These are phyloP conservation scores for Parus major DNA, from an alignment of 2,113 vertebrate species.

Conservation along the genomic window DNA sequence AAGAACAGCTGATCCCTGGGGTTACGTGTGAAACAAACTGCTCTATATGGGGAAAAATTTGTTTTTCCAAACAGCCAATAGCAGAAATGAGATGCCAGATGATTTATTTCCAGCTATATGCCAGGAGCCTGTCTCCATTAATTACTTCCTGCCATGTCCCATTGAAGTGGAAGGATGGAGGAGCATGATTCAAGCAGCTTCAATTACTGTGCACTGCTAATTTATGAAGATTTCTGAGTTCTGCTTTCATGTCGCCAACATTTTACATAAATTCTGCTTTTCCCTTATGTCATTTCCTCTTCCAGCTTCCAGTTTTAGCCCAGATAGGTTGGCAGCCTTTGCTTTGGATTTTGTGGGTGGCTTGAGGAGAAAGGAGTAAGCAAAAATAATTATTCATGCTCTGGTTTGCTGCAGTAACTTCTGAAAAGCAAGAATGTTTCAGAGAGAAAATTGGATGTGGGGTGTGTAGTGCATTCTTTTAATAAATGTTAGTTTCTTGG, in stretches of 20 bases:
- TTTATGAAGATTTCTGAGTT: neutral
- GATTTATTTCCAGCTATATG: neutral
- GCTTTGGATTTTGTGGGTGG: neutral
- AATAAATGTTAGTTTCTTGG: neutral
- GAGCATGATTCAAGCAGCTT: neutral
- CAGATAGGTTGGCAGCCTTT: neutral
- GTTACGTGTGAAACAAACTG: neutral
- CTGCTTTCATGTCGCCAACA: neutral
- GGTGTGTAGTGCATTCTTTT: neutral
- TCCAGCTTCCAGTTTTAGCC: neutral
- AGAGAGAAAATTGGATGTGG: neutral
- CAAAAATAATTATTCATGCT: neutral
- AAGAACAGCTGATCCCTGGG: neutral
- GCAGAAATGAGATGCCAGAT: neutral
- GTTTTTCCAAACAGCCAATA: neutral
- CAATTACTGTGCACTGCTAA: neutral
- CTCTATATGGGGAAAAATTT: neutral
- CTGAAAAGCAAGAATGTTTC: neutral
- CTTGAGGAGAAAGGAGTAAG: neutral
- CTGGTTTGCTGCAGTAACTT: neutral
- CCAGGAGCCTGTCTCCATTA: neutral
- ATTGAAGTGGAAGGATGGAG: neutral
- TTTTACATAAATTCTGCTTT: neutral
- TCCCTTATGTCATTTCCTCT: neutral
- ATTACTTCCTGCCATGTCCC: conserved; percentile 1